These are phyloP conservation scores for Coptodon rendalli DNA, from an alignment of 2,113 vertebrate species.

Conservation along the genomic window DNA sequence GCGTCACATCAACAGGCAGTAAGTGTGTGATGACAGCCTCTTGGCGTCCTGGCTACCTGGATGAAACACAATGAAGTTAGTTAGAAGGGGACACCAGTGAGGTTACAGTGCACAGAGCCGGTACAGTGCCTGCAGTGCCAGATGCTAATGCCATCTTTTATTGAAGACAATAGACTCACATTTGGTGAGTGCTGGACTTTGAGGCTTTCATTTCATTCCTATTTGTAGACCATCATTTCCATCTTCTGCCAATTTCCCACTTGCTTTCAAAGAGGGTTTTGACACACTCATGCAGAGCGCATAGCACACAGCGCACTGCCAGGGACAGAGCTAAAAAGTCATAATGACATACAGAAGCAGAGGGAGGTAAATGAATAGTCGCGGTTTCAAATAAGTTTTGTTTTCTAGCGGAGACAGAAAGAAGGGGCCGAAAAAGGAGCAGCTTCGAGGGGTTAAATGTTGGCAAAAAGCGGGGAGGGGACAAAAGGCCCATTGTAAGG, in stretches of 20 bases:
- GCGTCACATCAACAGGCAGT: slow-evolving; percentile 36
- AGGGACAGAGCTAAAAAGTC: slow-evolving; percentile 50
- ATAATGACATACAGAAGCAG: slow-evolving; percentile 54
- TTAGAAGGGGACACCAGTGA: slow-evolving; percentile 14
- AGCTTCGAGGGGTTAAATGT: slow-evolving; percentile 70
- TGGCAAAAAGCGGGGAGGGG: slow-evolving; percentile 63
- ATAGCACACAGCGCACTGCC: background rate
- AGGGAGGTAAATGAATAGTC: slow-evolving; percentile 58
- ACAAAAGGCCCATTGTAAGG: slow-evolving; percentile 74
- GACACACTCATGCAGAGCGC: slow-evolving; percentile 1
- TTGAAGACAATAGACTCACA: background rate
- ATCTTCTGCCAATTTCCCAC: background rate
- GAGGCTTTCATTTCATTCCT: background rate
- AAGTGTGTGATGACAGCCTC: slow-evolving; percentile 41
- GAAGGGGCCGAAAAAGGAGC: slow-evolving; percentile 64
- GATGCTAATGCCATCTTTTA: slow-evolving; percentile 30
- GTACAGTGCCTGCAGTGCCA: slow-evolving; percentile 1
- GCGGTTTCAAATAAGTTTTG: slow-evolving; percentile 58
- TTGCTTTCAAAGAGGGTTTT: background rate
- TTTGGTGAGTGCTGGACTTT: background rate
- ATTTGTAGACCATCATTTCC: background rate
- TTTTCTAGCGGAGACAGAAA: slow-evolving; percentile 59
- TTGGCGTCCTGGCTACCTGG: slow-evolving; percentile 15
- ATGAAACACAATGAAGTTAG: slow-evolving; percentile 16
- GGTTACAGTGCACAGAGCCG: slow-evolving; percentile 12